Percentiles rank a stretch among this genome's conserved stretches.
Evolutionary conservation across 2,113 vertebrate species (phyloP).

Genomic region (Potamarius usumacintae): DNA sequence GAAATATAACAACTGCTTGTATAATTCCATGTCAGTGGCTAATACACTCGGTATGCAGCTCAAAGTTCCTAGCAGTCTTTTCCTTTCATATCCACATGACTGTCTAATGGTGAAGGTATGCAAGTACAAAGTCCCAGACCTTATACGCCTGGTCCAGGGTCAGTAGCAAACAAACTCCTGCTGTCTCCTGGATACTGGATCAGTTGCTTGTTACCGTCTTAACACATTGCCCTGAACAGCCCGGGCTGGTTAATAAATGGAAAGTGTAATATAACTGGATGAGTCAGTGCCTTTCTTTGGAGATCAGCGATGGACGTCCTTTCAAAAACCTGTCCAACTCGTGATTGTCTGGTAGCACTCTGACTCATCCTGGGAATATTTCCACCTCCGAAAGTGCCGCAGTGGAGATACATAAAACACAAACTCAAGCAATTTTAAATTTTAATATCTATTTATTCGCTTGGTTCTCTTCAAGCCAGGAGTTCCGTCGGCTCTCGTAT

Average conservation of each 20-base stretch:
- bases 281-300: not conserved
- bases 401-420: slow-evolving; percentile 12
- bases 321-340: slow-evolving; percentile 20
- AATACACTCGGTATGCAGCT: slow-evolving; percentile 10
- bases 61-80: not conserved
- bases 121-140: slow-evolving; percentile 13
- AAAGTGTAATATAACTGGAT: not conserved
- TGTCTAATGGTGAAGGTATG: slow-evolving; percentile 39
- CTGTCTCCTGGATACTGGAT: not conserved
- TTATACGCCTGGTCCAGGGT: slow-evolving; percentile 17
- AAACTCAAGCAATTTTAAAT: not conserved
- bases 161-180: slow-evolving; percentile 11
- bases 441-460: not conserved
- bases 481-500: not conserved
- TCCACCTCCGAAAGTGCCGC: slow-evolving; percentile 10
- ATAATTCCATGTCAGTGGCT: not conserved
- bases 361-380: slow-evolving; percentile 35
- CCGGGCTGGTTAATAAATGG: slow-evolving; percentile 3
- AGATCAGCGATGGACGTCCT: not conserved
- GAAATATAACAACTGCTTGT: slow-evolving; percentile 13
- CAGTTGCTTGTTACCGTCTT: not conserved
- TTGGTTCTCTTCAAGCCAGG: not conserved
- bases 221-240: not conserved
- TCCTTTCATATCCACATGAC: slow-evolving; percentile 18
- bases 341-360: slow-evolving; percentile 35